Percentiles rank a stretch among this genome's conserved stretches.
These are phyloP conservation scores for Rosalia funebris DNA, from an alignment of 2,888 invertebrate genomes.

Conservation along the genomic window DNA sequence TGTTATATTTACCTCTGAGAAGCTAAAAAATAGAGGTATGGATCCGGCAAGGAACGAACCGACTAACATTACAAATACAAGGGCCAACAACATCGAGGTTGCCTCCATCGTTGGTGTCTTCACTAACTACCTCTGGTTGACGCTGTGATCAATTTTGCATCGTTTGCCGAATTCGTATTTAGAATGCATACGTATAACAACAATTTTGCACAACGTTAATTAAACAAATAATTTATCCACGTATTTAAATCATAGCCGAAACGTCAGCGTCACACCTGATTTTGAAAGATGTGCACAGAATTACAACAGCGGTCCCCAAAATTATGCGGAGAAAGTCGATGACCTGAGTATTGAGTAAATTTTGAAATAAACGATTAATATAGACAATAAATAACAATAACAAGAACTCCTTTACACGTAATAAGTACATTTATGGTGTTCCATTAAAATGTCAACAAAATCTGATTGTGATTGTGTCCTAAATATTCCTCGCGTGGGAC, in stretches of 20 bases:
- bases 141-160: conserved; percentile 33
- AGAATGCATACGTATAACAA: conserved; percentile 53
- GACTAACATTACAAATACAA: conserved; percentile 92
- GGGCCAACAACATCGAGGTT: conserved; percentile 81
- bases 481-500: too few species aligned
- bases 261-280: conserved; percentile 9
- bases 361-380: too few species aligned
- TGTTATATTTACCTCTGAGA: conserved; percentile 84
- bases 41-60: conserved; percentile 96
- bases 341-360: too few species aligned
- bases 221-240: conserved; percentile 29
- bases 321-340: too few species aligned
- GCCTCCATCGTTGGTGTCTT: conserved; percentile 75
- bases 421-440: too few species aligned
- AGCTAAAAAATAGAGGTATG: conserved; percentile 90
- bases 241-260: conserved; percentile 33
- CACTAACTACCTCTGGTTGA: conserved; percentile 43
- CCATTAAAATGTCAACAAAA: too few species aligned
- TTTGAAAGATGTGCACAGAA: too few species aligned
- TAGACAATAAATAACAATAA: too few species aligned
- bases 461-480: too few species aligned
- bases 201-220: conserved; percentile 8
- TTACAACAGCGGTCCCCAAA: too few species aligned
- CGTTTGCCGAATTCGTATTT: conserved; percentile 34
- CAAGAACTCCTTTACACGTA: too few species aligned